A percentile compares a stretch with the other conserved stretches of the same genome.
phyloP scores from a whole-genome alignment of 2,888 invertebrate species.

The Tenthredo scrophulariae region DNA sequence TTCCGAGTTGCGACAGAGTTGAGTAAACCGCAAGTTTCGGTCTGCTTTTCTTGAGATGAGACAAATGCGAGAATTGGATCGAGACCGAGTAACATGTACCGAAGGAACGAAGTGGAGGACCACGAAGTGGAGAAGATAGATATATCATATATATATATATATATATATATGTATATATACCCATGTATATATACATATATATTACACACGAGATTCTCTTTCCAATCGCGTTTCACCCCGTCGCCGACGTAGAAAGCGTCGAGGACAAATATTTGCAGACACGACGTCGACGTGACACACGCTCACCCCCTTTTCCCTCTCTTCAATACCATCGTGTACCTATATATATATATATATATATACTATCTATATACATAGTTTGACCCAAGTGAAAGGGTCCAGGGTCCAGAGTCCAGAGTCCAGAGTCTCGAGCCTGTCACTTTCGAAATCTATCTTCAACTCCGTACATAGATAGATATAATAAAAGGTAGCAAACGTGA shows the following conservation, averaged over 20 bases:
- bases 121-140: background rate
- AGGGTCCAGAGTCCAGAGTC: slow-evolving; percentile 8
- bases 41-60: background rate
- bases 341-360: background rate
- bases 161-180: background rate
- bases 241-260: slow-evolving; percentile 8
- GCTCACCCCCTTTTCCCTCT: slow-evolving; percentile 6
- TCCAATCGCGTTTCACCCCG: slow-evolving; percentile 19
- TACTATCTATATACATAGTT: background rate
- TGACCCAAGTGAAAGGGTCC: slow-evolving; percentile 23
- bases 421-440: slow-evolving; percentile 1
- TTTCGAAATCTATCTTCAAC: background rate
- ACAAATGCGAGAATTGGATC: slow-evolving; percentile 19
- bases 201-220: background rate
- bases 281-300: slow-evolving; percentile 43
- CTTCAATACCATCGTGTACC: slow-evolving; percentile 5
- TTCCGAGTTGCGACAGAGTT: background rate
- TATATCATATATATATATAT: background rate
- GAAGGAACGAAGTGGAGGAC: background rate
- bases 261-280: slow-evolving; percentile 43
- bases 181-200: background rate
- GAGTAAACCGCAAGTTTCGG: background rate
- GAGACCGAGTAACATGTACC: background rate
- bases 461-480: background rate
- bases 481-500: background rate